phyloP scores from a whole-genome alignment of 2,113 vertebrate genomes.

The Terrapene triunguis region DNA sequence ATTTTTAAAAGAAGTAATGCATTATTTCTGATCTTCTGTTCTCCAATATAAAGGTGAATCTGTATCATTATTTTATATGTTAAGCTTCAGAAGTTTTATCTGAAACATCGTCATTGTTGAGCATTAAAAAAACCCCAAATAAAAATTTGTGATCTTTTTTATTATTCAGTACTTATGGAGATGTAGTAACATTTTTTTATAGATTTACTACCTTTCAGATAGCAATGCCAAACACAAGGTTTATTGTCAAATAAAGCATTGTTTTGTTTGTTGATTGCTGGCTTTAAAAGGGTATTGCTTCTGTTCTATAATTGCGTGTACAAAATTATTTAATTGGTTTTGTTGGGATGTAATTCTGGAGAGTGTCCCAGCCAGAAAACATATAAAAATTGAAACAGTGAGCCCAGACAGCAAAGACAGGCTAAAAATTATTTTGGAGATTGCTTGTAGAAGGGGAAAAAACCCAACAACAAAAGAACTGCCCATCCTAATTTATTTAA shows the following conservation, averaged over 20 bases:
- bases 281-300: conserved; percentile 65
- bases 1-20: not conserved
- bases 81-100: conserved; percentile 29
- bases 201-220: conserved; percentile 78
- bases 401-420: not conserved
- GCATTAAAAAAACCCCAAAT: conserved; percentile 36
- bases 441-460: conserved; percentile 21
- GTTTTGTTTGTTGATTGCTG: conserved; percentile 73
- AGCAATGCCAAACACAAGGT: conserved; percentile 77
- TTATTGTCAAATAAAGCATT: conserved; percentile 80
- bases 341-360: conserved; percentile 79
- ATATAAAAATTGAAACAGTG: conserved; percentile 59
- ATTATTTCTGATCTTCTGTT: conserved; percentile 12
- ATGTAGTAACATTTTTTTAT: conserved; percentile 70
- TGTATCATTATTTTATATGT: conserved; percentile 13
- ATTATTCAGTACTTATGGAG: conserved; percentile 70
- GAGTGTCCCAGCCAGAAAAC: conserved; percentile 67
- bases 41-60: not conserved
- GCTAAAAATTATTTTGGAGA: conserved; percentile 56
- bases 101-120: conserved; percentile 49
- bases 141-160: conserved; percentile 72
- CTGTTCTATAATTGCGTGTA: conserved; percentile 70
- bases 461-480: conserved; percentile 7
- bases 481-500: not conserved
- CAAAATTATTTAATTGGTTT: conserved; percentile 79